Evolutionary conservation across 1,140 invertebrate species (phyloP), one percentile per base, ranked within the genome.

Genomic region (Drosophila albomicans): DNA sequence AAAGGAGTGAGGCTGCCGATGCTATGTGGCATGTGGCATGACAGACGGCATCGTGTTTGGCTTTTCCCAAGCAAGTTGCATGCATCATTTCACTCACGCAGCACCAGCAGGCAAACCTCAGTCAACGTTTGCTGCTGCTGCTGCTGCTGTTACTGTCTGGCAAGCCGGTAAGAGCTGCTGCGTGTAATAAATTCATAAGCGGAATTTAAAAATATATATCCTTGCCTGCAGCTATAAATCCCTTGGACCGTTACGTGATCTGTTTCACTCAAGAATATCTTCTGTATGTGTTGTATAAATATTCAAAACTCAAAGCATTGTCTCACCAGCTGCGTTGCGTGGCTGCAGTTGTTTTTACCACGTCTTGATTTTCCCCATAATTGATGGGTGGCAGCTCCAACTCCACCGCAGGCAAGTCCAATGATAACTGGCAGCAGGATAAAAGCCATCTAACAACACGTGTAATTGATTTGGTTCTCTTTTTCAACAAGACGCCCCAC

Each of bases 151-250:
- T 70, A 8, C 38, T 46, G 49, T 59, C 16, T 25, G 35, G 54
- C 4, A 11, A 57, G 6, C 35, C 32, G 54, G 10, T 2, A 38
- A 32, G 35, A 43, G 41, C 20, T 46, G 80, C 57, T 35, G 38
- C 43, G 57, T 79, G 78, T 85, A 68, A 85, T 85, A 85, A 85
- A 85, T 85, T 85, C 82, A 85, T 85, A 85, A 85, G 82, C 69
- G 75, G 75, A 85, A 85, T 85, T 85, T 75, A 68, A 84, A 85
- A 85, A 82, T 76, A 78, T 76, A 78, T 69, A 54, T 45, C 63
- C 11, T 25, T 65, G 45, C 72, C 63, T 72, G 63, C 75, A 49
- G 66, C 64, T 64, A 79, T 82, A 79, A 82, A 75, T 72, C 59
- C 58, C 43, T 13, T n/a, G 20, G 43, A 57, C 41, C 16, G 68